Percentiles rank a stretch among this genome's conserved stretches.
phyloP scores from a whole-genome alignment of 1,140 invertebrate species.

The Hycleus phaleratus region DNA sequence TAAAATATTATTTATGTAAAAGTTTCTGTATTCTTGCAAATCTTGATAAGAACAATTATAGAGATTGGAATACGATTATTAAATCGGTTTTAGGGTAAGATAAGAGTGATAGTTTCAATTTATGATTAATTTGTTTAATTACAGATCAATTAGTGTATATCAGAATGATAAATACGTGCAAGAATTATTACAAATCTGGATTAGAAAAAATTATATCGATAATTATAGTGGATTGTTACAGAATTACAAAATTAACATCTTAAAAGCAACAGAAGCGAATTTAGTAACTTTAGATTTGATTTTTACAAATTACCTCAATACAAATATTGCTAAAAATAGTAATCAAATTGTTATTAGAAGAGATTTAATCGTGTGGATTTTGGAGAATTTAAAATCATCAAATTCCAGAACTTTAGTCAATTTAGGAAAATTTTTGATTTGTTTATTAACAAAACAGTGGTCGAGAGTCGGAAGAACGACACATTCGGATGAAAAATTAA shows the following conservation, averaged over 20 bases:
- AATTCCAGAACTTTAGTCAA: no score
- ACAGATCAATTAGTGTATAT: no score
- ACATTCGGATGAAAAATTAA: background rate
- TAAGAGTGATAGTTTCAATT: no score
- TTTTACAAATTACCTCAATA: background rate
- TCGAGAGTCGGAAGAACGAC: constrained; percentile 4
- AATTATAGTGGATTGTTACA: constrained; percentile 36
- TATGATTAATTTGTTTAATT: no score
- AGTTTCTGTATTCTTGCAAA: constrained; percentile 21
- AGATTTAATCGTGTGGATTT: no score
- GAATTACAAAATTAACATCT: constrained; percentile 28
- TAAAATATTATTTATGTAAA: constrained; percentile 7
- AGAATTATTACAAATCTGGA: no score
- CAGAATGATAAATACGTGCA: no score
- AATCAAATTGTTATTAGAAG: no score
- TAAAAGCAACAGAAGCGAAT: constrained; percentile 37
- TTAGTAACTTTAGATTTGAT: constrained; percentile 38
- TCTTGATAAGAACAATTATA: constrained; percentile 23
- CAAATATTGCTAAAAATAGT: no score
- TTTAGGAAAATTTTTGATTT: constrained; percentile 25
- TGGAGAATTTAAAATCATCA: no score
- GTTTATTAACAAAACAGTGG: constrained; percentile 32
- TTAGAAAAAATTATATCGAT: constrained; percentile 18
- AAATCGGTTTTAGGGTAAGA: constrained; percentile 41
- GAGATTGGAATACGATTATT: constrained; percentile 41